Base-by-base conservation (phyloP, 1,140 invertebrate genomes). In the Cheumatopsyche charites region DNA sequence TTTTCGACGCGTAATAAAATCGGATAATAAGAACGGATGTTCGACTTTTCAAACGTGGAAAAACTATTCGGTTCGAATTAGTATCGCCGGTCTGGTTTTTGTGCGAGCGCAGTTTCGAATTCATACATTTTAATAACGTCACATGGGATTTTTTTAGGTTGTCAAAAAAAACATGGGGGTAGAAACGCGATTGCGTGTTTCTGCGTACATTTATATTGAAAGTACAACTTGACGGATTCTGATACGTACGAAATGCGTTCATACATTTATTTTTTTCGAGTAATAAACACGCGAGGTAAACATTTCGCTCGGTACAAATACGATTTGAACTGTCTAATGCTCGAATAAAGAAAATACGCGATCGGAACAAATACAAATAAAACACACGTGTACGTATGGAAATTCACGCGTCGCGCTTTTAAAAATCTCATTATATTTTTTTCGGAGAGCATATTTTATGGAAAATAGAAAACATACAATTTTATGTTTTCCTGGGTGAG, bases 151-250 rank as follows among this genome's bases (percentile, higher is more conserved):
- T 36, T 36, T 36, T 9, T 3, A 9, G 9, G 29, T 36, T 4
- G 29, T 36, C 9, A 36, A 36, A 36, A 36, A 36, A 36, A 36
- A 36, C 9, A 36, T 36, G 3, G 29, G 7, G 6, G 45, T 6
- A 58, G n/a, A 58, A 58, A 58, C 55, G 21, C 19, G 19, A 52
- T 58, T 58, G 55, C 55, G 55, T 58, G 55, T 58, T 58, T 58
- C 23, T 26, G 19, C 23, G 55, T 26, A 58, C 21, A 23, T 23
- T 21, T 23, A 3, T 23, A 36, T 36, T 36, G 45, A n/a, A 47
- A 13, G 49, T 55, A 23, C 17, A 21, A 21, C 12, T 58, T 23
- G 19, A 26, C 12, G 55, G 19, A 26, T 58, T 58, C 12, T 26
- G 55, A 58, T 58, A 26, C n/a, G 19, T 26, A 58, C 21, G 21